Base-by-base conservation (phyloP, 2,113 vertebrate species). In the Pipra filicauda region DNA sequence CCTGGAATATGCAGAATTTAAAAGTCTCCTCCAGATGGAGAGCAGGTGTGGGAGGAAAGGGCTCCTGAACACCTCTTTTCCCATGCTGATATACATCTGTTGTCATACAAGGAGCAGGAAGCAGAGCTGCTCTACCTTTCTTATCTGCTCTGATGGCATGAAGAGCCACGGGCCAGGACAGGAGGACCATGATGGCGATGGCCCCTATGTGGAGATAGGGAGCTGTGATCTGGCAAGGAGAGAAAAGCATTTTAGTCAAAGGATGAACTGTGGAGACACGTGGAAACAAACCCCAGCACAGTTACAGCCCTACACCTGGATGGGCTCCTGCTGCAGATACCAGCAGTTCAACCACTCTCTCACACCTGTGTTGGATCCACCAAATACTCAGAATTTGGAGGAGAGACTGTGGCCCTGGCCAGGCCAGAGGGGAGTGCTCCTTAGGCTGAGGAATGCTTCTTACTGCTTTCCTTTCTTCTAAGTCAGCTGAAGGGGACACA, bases 181-280 rank as follows among this genome's bases (percentile, higher is more conserved):
- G 96, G 15, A 98, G 62, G 1, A 98, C 97, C 98, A 99, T 98
- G 9, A 98, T 30, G 4, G 95, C 91, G 77, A 99, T 98, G 39
- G 98, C 98, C 15, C 97, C 98, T 84, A 99, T 37, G 4, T 99
- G 99, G 41, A 99, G 98, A 91, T 98, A 99, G 22, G 99, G 99
- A 54, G 98, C 98, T 2, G 99, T 99, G 74, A 99, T 97, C 99
- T 99, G 88, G 65, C 19, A 82, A 84, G 59, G 49, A 88, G 39
- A 85, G 4, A 74, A 94, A 69, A 37, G 14, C 11, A 51, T 48
- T 87, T 79, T 64, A 48, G 15, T 59, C 26, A 71, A 71, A 92
- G 13, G 33, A 69, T 72, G 22, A 78, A 55, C 35, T 9, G 15
- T 44, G 58, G 66, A 90, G 39, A 43, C 14, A 41, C 35, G 21